Base-by-base conservation (phyloP, 2,888 invertebrate species). In the Anarsia innoxiella region DNA sequence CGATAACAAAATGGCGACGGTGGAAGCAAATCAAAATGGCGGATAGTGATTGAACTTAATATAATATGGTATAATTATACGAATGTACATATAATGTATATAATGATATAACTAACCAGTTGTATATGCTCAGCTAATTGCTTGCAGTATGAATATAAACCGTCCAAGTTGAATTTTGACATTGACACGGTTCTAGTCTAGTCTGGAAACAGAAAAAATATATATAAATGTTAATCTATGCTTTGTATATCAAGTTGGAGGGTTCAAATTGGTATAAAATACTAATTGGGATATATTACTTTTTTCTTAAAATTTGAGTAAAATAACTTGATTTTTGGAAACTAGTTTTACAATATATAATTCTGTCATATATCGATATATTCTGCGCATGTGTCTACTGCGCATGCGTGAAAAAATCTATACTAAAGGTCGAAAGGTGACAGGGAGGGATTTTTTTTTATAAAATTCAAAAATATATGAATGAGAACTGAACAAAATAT, bases 141-240 rank as follows among this genome's bases (percentile, higher is more conserved):
- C 78, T 86, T 86, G 84, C 86, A 86, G 83, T 85, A 85, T 57
- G 83, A 80, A 76, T 79, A 84, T 78, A 86, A 84, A 69, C 84
- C 80, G 73, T 85, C 86, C 78, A 85, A 62, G 53, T 75, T 80
- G 59, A 83, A 69, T 69, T 85, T 86, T 63, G 86, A 84, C 83
- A 84, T 83, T 56, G 47, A 59, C 59, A 70, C 69, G 68, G 69
- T 66, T 70, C 66, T 69, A 64, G 53, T 64, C 62, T 62, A 65
- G 58, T 83, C 83, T 83, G 83, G 61, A 75, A 76, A 80, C 61
- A 78, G 70, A 79, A 66, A 73, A 74, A 61, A 61, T n/a, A n/a
- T n/a, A n/a, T n/a, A n/a, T n/a, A n/a, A n/a, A n/a, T n/a, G n/a
- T n/a, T n/a, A n/a, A n/a, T n/a, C n/a, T n/a, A n/a, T n/a, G n/a